Evolutionary conservation across 2,888 invertebrate species (phyloP), one percentile per base, ranked within the genome.

Genomic region (Deroplatys truncata): DNA sequence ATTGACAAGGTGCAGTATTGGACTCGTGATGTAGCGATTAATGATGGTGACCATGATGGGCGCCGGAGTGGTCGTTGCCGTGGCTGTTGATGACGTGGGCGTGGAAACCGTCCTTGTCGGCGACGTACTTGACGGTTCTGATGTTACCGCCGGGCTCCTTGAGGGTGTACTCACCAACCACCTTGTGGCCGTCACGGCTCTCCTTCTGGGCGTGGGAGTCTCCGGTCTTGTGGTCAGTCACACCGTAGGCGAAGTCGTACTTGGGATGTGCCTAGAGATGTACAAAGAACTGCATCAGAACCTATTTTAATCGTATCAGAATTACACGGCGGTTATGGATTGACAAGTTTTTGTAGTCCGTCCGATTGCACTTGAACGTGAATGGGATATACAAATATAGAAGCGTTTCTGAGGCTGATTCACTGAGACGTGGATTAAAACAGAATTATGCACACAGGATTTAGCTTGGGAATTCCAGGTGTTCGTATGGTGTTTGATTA

Each of bases 61-160:
- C 89, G 9, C 90, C 90, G 25, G 90, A 90, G 82, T 91, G 91
- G 31, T 89, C 89, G 89, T 90, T 89, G 29, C 91, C 91, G 43
- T 88, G 84, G 72, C 89, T 89, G 87, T 91, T 96, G 91, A 96
- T 95, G 13, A 96, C 96, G 86, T 96, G 95, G 43, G 96, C 96
- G 92, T 96, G 96, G 94, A 96, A 96, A 16, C 96, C 96, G 91
- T 94, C 95, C 92, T 96, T 96, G 43, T 90, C 90, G 84, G 96
- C 96, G 29, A 95, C 94, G 93, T 96, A 96, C 91, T 95, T 94
- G 84, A 96, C 96, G 84, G 95, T 93, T 28, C 92, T 90, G 82
- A 92, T 91, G 90, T 91, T 91, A 86, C 93, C 93, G 84, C 93
- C 93, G 4, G 93, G 93, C 88, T 93, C 93, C 84, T 93, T 92